Evolutionary conservation across 2,888 invertebrate genomes (phyloP), one percentile per base, ranked within the genome.

Genomic region (Homarus gammarus): DNA sequence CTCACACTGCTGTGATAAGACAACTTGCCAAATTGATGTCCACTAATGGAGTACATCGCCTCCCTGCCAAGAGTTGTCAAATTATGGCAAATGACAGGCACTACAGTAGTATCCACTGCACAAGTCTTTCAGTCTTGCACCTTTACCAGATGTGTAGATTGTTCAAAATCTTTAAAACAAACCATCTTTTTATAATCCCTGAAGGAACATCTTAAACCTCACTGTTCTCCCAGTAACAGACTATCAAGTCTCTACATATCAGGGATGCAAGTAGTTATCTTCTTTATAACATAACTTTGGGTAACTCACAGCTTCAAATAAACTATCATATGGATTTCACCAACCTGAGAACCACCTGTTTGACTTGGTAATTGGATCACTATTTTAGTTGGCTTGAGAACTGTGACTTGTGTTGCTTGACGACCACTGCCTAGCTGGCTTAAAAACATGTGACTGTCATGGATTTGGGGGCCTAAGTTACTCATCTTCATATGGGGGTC

Each of bases 401-500:
- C 87, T 87, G 73, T 84, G 84, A 84, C 75, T 84, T 84, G 70
- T 33, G 70, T 49, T 68, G 38, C 70, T 79, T 51, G 49, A 64
- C n/a, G 73, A 82, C 73, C 82, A 82, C 81, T 78, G 64, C 31
- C 82, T 88, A 72, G 27, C 36, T 88, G 77, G 88, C 61, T 82
- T 44, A 83, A 68, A 27, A 64, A 77, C 44, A 31, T 75, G 44
- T 88, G 40, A 82, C 68, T 68, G 77, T 83, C 75, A 73, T 75
- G 84, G 73, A 56, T 40, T 72, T n/a, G 44, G 70, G 70, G 68
- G 33, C 27, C 70, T 36, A 44, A 73, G 70, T 84, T 89, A 89
- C 68, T 89, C 89, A 89, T 89, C 85, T 44, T 89, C 84, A 73
- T 89, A 85, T 33, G 38, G 77, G 22, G 49, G 84, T 75, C 84